Evolutionary conservation across 2,888 invertebrate species (phyloP).

Genomic region (Scaptomyza reducta): DNA sequence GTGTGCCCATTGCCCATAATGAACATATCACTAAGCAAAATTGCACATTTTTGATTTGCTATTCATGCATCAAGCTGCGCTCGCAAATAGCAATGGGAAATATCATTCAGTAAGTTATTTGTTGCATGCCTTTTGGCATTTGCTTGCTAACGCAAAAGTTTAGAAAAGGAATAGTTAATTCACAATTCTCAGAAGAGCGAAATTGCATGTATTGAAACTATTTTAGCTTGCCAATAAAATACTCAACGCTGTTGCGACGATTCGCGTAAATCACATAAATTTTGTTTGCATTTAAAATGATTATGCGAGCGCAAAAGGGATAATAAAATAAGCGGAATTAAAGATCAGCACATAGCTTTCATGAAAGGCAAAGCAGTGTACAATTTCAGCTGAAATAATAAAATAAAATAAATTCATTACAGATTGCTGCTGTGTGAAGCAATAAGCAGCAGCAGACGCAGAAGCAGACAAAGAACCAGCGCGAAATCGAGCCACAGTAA

Average conservation of each 20-base stretch:
- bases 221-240: background rate
- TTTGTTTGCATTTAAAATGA: slow-evolving; percentile 40
- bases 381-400: slow-evolving; percentile 74
- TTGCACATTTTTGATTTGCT: slow-evolving; percentile 42
- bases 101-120: background rate
- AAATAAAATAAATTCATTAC: slow-evolving; percentile 77
- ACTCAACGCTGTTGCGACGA: background rate
- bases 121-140: background rate
- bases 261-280: slow-evolving; percentile 40
- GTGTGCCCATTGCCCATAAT: slow-evolving; percentile 52
- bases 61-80: slow-evolving; percentile 6
- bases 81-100: background rate
- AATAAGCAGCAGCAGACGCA: slow-evolving; percentile 15
- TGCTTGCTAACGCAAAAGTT: background rate
- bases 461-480: slow-evolving; percentile 28
- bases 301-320: slow-evolving; percentile 46
- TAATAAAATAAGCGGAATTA: slow-evolving; percentile 64
- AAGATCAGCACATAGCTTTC: slow-evolving; percentile 60
- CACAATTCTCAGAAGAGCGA: background rate
- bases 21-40: slow-evolving; percentile 66
- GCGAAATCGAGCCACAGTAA: slow-evolving; percentile 28
- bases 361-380: slow-evolving; percentile 32
- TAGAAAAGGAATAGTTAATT: background rate
- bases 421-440: slow-evolving; percentile 56
- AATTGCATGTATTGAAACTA: background rate